A percentile compares a stretch with the other conserved stretches of the same genome.
These are phyloP conservation scores for Synergus gifuensis DNA, from an alignment of 2,888 invertebrate species.

Conservation along the genomic window DNA sequence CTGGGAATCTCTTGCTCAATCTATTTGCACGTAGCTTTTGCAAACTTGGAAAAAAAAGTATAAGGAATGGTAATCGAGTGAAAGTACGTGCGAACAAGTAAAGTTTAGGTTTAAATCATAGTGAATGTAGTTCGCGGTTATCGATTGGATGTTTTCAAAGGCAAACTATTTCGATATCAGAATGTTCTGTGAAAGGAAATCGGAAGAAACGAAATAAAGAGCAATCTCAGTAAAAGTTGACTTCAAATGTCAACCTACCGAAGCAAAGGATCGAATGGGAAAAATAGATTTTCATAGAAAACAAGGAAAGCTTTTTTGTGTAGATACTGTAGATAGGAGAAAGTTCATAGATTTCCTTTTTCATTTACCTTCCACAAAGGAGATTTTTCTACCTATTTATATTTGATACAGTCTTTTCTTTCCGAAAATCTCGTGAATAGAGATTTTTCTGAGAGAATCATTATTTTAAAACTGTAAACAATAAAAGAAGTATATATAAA, in stretches of 20 bases:
- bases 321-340: neutral
- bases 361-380: neutral
- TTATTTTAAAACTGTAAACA: too few relatives aligned
- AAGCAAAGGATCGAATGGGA: slow-evolving; percentile 20
- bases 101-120: slow-evolving; percentile 15
- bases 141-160: slow-evolving; percentile 20
- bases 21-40: neutral
- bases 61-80: neutral
- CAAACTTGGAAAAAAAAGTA: neutral
- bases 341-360: neutral
- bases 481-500: too few relatives aligned
- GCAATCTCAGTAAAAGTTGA: slow-evolving; percentile 21
- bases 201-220: slow-evolving; percentile 17
- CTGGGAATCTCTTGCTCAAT: neutral
- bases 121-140: slow-evolving; percentile 26
- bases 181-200: neutral
- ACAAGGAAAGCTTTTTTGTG: slow-evolving; percentile 1
- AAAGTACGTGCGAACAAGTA: neutral
- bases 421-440: neutral
- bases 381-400: neutral
- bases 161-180: slow-evolving; percentile 36
- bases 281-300: slow-evolving; percentile 27
- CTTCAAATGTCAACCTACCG: slow-evolving; percentile 23
- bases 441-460: too few relatives aligned
- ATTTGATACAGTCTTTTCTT: neutral